Evolutionary conservation across 2,113 vertebrate genomes (phyloP).

Genomic region (Myrmophylax atrothorax): DNA sequence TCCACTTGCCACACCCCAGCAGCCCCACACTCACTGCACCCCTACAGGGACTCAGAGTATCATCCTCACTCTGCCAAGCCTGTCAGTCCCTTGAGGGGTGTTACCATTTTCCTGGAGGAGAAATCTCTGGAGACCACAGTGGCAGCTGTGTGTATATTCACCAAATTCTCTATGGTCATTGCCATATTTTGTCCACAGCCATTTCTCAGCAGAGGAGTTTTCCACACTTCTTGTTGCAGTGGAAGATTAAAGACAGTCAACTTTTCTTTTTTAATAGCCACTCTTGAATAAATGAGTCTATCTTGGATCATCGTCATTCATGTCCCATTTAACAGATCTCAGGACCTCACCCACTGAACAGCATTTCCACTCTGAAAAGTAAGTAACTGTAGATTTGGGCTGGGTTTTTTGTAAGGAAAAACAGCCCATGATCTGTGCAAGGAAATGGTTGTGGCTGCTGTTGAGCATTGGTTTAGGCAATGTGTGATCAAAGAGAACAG

Average conservation of each 20-base stretch:
- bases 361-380: neutral
- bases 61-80: neutral
- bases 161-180: neutral
- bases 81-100: neutral
- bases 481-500: neutral
- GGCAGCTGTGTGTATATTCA: rapidly evolving
- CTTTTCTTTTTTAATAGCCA: neutral
- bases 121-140: neutral
- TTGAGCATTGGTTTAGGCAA: neutral
- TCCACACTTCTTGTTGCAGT: neutral
- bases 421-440: neutral
- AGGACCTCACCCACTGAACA: neutral
- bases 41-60: neutral
- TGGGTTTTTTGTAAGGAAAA: neutral
- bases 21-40: neutral
- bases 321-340: neutral
- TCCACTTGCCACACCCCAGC: neutral
- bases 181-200: neutral
- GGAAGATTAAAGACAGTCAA: neutral
- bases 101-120: neutral
- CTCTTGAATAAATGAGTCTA: neutral
- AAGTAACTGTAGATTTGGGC: neutral
- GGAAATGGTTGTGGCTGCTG: neutral
- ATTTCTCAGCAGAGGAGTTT: neutral
- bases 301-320: neutral